These are phyloP conservation scores for Zele albiditarsus DNA, from an alignment of 2,888 invertebrate genomes.

Conservation along the genomic window DNA sequence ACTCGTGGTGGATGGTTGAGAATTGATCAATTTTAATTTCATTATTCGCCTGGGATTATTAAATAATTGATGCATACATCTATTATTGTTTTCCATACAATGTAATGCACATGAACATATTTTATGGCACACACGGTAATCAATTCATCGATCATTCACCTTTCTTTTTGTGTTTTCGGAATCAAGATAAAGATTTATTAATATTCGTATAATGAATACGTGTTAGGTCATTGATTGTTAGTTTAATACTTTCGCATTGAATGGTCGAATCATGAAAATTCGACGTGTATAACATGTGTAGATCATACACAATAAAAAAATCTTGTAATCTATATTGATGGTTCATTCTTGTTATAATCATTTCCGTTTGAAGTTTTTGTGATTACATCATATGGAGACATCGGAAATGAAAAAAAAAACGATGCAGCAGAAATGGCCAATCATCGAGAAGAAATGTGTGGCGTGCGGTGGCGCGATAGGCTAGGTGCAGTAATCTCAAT, in stretches of 20 bases:
- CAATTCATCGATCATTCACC: not conserved
- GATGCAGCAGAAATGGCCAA: too few relatives aligned
- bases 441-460: too few relatives aligned
- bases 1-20: not conserved
- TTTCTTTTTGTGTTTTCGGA: not conserved
- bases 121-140: not conserved
- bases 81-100: not conserved
- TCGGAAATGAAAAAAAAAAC: too few relatives aligned
- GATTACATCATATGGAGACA: too few relatives aligned
- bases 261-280: not conserved
- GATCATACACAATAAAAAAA: conserved; percentile 14
- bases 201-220: conserved; percentile 10
- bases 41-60: not conserved
- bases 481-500: too few relatives aligned
- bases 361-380: too few relatives aligned
- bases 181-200: not conserved
- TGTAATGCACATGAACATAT: not conserved
- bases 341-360: not conserved
- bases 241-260: conserved; percentile 22
- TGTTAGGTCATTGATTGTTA: conserved; percentile 7
- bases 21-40: not conserved
- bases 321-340: not conserved
- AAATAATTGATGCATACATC: not conserved
- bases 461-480: too few relatives aligned
- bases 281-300: conserved; percentile 7